Evolutionary conservation across 2,888 invertebrate species (phyloP).

Genomic region (Phania funesta): DNA sequence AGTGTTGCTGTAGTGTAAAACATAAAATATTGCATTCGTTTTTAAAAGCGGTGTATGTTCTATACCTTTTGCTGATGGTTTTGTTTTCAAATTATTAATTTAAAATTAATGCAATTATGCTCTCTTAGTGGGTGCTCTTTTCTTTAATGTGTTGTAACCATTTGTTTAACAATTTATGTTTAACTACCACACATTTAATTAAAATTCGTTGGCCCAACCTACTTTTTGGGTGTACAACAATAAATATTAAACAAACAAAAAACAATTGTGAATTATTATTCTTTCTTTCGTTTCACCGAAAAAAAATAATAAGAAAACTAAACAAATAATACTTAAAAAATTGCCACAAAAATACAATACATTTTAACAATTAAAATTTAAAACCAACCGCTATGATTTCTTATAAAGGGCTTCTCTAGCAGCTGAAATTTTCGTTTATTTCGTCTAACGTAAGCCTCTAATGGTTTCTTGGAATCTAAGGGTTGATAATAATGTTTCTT

Average conservation of each 20-base stretch:
- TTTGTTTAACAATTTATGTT: constrained; percentile 54
- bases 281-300: constrained; percentile 14
- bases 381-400: constrained; percentile 77
- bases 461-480: constrained; percentile 26
- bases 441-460: constrained; percentile 38
- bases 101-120: constrained; percentile 32
- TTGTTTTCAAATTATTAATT: constrained; percentile 12
- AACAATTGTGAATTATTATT: constrained; percentile 6
- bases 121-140: constrained; percentile 43
- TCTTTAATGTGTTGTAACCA: constrained; percentile 38
- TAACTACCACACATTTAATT: constrained; percentile 59
- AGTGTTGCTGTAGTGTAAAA: constrained; percentile 42
- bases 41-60: constrained; percentile 40
- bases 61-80: not conserved
- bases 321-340: constrained; percentile 53
- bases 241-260: constrained; percentile 43
- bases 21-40: constrained; percentile 35
- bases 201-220: constrained; percentile 63
- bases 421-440: constrained; percentile 55
- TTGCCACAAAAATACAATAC: constrained; percentile 48
- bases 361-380: constrained; percentile 62
- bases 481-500: constrained; percentile 73
- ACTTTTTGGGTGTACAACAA: constrained; percentile 63
- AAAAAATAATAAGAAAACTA: constrained; percentile 23
- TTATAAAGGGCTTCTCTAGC: not conserved